Conservation (phyloP, 2,888 invertebrate genomes). For the Brachyptera putata region DNA sequence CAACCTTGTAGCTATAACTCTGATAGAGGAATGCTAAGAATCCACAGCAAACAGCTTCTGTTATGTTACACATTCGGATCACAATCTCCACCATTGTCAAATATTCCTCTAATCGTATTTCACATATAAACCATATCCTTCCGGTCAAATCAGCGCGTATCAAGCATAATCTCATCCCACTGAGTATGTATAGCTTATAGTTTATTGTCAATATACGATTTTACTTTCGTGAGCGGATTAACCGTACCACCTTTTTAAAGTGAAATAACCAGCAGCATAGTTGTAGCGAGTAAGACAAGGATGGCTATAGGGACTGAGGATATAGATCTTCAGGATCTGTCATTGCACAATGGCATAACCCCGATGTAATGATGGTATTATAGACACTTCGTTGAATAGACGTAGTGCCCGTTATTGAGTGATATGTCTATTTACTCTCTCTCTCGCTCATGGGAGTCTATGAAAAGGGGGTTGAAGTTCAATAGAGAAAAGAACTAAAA, state of each 20-base stretch:
- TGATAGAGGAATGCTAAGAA: too few relatives aligned
- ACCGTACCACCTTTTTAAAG: not conserved
- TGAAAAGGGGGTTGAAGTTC: constrained; percentile 16
- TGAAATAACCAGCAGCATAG: not conserved
- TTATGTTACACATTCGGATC: too few relatives aligned
- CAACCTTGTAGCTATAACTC: too few relatives aligned
- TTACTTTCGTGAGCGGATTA: too few relatives aligned
- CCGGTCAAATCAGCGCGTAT: not conserved
- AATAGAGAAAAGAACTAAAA: not conserved
- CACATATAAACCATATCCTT: not conserved
- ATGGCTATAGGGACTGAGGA: not conserved
- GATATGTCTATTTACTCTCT: constrained; percentile 31
- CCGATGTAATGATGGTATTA: constrained; percentile 32
- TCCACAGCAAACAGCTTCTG: too few relatives aligned
- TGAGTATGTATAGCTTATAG: too few relatives aligned
- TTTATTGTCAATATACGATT: too few relatives aligned
- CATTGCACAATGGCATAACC: constrained; percentile 11
- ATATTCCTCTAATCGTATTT: not conserved
- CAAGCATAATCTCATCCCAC: too few relatives aligned
- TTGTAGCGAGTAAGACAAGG: not conserved
- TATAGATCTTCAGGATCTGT: constrained; percentile 3
- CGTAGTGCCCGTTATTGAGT: constrained; percentile 17
- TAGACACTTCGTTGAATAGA: constrained; percentile 26
- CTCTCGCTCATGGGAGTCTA: too few relatives aligned
- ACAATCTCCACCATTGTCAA: not conserved